Evolutionary conservation across 2,888 invertebrate genomes (phyloP).

Genomic region (Eupeodes luniger): DNA sequence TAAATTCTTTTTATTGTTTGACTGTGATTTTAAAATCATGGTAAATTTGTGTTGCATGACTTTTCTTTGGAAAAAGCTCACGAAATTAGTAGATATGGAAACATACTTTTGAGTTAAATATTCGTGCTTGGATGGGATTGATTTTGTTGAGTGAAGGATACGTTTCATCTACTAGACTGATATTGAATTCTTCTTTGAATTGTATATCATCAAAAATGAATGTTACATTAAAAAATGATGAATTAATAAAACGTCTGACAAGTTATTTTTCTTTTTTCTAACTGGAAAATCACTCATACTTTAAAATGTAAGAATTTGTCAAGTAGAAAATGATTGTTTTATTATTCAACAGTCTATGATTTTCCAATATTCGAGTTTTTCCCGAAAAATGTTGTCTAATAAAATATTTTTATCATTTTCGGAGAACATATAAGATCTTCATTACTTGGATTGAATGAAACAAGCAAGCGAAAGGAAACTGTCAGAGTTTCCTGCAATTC

Average conservation of each 20-base stretch:
- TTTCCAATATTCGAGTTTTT: too few relatives aligned
- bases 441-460: too few relatives aligned
- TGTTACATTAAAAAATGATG: not conserved
- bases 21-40: not conserved
- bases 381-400: not conserved
- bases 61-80: not conserved
- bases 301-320: not conserved
- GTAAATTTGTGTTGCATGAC: constrained; percentile 3
- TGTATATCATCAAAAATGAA: too few relatives aligned
- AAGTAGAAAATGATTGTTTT: not conserved
- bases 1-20: not conserved
- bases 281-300: not conserved
- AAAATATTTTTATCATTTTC: not conserved
- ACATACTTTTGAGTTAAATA: not conserved
- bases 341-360: not conserved
- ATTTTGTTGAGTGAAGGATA: too few relatives aligned
- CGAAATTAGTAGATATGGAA: not conserved
- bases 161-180: not conserved
- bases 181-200: not conserved
- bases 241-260: not conserved
- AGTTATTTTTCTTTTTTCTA: constrained; percentile 2
- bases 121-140: not conserved
- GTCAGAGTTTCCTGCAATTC: too few relatives aligned
- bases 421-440: not conserved
- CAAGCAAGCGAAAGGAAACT: too few relatives aligned